Evolutionary conservation across 2,113 vertebrate genomes (phyloP).

Genomic region (Prochilodus magdalenae): DNA sequence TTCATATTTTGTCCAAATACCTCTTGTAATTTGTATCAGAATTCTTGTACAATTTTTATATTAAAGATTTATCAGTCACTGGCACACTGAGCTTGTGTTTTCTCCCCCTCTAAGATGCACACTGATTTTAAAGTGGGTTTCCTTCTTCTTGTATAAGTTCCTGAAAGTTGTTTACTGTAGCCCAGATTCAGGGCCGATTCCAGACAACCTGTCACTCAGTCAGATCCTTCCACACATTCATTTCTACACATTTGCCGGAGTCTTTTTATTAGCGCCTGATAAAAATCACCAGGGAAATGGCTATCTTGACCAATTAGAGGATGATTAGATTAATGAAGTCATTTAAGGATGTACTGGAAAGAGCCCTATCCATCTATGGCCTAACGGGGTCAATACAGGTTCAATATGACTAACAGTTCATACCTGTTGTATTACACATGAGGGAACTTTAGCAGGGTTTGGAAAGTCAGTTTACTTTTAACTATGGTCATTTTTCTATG

Average conservation of each 20-base stretch:
- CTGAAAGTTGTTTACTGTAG: too few species aligned
- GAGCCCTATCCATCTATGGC: conserved; percentile 30
- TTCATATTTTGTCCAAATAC: conserved; percentile 99
- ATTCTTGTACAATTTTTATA: conserved; percentile 99
- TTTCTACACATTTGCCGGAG: conserved; percentile 59
- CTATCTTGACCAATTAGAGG: conserved; percentile 79
- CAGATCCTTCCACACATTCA: background rate
- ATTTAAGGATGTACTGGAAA: conserved; percentile 70
- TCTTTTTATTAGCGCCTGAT: conserved; percentile 73
- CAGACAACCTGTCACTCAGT: conserved; percentile 66
- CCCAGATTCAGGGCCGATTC: background rate
- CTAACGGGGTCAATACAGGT: background rate
- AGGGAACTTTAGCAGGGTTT: too few species aligned
- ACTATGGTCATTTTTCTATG: too few species aligned
- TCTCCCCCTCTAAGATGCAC: background rate
- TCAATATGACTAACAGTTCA: too few species aligned
- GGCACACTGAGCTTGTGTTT: conserved; percentile 59
- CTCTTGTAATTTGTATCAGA: conserved; percentile 99
- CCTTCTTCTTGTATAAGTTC: background rate
- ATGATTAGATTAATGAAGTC: conserved; percentile 76
- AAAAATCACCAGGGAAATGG: conserved; percentile 73
- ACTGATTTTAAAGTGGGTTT: background rate
- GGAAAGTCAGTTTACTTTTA: too few species aligned
- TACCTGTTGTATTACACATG: too few species aligned
- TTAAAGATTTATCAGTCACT: conserved; percentile 99